Conservation (phyloP, 2,888 invertebrate genomes). For the Lutraria lutraria region DNA sequence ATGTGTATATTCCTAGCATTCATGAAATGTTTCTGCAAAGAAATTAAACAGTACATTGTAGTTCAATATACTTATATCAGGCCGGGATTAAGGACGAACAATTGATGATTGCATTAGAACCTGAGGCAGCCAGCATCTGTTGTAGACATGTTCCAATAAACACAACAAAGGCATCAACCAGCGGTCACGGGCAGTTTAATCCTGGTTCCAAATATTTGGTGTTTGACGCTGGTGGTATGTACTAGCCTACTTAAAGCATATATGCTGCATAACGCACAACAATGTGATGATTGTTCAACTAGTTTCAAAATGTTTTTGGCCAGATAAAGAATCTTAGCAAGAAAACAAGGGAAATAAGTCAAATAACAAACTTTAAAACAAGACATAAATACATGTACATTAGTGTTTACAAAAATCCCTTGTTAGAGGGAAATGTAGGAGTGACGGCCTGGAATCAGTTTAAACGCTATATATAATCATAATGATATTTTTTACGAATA, state of each 20-base stretch:
- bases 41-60: no score
- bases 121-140: constrained; percentile 56
- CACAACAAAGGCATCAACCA: neutral
- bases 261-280: neutral
- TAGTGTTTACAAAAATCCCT: neutral
- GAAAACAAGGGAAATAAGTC: no score
- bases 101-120: constrained; percentile 51
- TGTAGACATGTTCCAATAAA: constrained; percentile 44
- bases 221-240: constrained; percentile 61
- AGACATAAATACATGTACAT: no score
- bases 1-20: no score
- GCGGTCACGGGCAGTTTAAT: constrained; percentile 33
- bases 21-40: no score
- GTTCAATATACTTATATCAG: constrained; percentile 6
- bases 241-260: neutral
- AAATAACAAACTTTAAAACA: neutral
- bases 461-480: no score
- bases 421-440: neutral
- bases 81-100: constrained; percentile 40
- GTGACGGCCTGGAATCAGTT: neutral
- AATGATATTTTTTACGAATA: no score
- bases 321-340: no score
- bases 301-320: no score
- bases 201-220: constrained; percentile 55
- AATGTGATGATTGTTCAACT: neutral